These are phyloP conservation scores for Dugesia japonica DNA, from an alignment of 2,888 invertebrate species.

Conservation along the genomic window DNA sequence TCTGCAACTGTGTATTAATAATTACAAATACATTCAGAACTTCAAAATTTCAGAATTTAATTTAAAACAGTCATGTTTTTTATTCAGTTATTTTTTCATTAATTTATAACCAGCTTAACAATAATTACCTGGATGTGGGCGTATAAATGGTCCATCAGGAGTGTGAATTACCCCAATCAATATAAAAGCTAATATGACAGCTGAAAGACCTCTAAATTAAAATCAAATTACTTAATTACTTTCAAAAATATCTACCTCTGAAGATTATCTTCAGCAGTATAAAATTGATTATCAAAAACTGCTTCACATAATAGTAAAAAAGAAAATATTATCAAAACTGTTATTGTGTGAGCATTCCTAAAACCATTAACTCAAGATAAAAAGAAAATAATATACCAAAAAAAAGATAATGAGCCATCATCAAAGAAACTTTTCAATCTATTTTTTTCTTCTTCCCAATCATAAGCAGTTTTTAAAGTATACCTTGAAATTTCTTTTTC, in stretches of 20 bases:
- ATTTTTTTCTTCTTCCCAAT: conserved; percentile 47
- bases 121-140: conserved; percentile 53
- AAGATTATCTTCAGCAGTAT: conserved; percentile 48
- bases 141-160: conserved; percentile 52
- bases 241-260: conserved; percentile 47
- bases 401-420: conserved; percentile 51
- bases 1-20: too few relatives aligned
- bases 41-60: too few relatives aligned
- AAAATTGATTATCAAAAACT: conserved; percentile 47
- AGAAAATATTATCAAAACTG: conserved; percentile 49
- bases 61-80: too few relatives aligned
- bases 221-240: background rate
- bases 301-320: conserved; percentile 50
- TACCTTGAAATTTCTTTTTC: background rate
- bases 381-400: conserved; percentile 44
- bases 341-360: conserved; percentile 52
- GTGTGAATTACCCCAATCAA: conserved; percentile 52
- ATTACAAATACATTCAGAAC: too few relatives aligned
- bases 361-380: background rate
- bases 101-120: too few relatives aligned
- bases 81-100: too few relatives aligned
- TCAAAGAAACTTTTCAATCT: conserved; percentile 46
- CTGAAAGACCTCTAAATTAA: conserved; percentile 49
- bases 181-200: conserved; percentile 50
- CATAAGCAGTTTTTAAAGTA: conserved; percentile 41